Percentiles rank a stretch among this genome's conserved stretches.
Conservation (phyloP, 2,888 invertebrate species). For the Hartigia nigra region DNA sequence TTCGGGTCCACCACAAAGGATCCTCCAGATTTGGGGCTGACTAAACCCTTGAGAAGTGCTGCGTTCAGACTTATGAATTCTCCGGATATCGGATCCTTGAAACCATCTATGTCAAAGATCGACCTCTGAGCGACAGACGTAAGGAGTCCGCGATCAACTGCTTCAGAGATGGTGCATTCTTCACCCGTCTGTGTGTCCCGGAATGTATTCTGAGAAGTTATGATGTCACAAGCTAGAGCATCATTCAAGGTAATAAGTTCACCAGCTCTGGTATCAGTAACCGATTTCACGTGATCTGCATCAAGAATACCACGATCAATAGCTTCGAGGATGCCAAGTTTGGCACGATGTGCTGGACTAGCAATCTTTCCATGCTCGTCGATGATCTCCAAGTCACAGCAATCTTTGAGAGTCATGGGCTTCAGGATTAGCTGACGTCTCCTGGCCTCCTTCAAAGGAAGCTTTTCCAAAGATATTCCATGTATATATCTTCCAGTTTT, state of each 20-base stretch:
- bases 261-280: conserved; percentile 83
- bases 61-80: conserved; percentile 87
- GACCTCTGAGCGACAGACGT: conserved; percentile 88
- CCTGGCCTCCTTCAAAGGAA: conserved; percentile 86
- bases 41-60: conserved; percentile 80
- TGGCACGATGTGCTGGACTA: conserved; percentile 82
- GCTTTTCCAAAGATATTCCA: conserved; percentile 77
- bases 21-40: conserved; percentile 79
- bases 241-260: conserved; percentile 86
- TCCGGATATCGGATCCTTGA: conserved; percentile 83
- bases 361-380: conserved; percentile 81
- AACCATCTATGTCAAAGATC: conserved; percentile 92
- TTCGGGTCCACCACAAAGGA: conserved; percentile 79
- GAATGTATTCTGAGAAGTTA: conserved; percentile 80
- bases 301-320: conserved; percentile 90
- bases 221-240: conserved; percentile 84
- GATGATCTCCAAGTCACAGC: conserved; percentile 82
- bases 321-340: conserved; percentile 85
- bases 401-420: conserved; percentile 93
- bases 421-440: conserved; percentile 83
- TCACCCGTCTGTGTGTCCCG: conserved; percentile 78
- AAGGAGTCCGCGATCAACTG: conserved; percentile 89
- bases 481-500: conserved; percentile 86
- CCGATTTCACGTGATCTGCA: conserved; percentile 83
- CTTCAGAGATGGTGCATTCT: conserved; percentile 83